Percentiles rank a stretch among this genome's conserved stretches.
phyloP scores from a whole-genome alignment of 2,113 vertebrate species.

The Ornithorhynchus anatinus region DNA sequence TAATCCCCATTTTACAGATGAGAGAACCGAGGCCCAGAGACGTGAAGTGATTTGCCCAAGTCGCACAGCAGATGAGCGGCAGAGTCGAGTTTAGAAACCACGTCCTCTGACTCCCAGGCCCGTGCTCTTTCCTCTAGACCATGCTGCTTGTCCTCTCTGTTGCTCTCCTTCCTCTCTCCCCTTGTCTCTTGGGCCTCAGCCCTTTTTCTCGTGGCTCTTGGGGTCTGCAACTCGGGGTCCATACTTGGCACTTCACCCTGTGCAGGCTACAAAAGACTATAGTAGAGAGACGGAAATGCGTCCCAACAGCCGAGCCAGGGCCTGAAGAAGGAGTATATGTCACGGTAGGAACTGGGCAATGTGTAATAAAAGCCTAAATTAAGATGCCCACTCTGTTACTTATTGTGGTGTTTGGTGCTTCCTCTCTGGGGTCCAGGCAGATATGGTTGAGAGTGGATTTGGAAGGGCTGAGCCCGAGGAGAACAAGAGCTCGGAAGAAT shows the following conservation, averaged over 20 bases:
- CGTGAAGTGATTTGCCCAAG: too few species aligned
- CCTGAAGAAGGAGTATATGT: background rate
- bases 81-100: too few species aligned
- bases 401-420: conserved; percentile 6
- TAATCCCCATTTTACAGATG: too few species aligned
- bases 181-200: too few species aligned
- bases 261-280: background rate
- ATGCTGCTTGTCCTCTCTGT: background rate
- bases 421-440: background rate
- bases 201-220: background rate
- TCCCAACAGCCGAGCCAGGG: background rate
- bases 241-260: too few species aligned
- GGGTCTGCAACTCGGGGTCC: background rate
- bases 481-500: conserved; percentile 15
- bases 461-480: background rate
- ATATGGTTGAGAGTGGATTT: background rate
- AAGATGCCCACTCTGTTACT: conserved; percentile 13
- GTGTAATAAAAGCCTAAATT: background rate
- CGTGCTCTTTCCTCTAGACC: background rate
- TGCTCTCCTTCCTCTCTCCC: too few species aligned
- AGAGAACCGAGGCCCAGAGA: too few species aligned
- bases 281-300: background rate
- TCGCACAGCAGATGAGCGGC: too few species aligned
- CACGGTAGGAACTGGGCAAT: background rate
- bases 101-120: background rate